Conservation (phyloP, 2,797 vertebrate species). For the Pangasius sanitwongsei region DNA sequence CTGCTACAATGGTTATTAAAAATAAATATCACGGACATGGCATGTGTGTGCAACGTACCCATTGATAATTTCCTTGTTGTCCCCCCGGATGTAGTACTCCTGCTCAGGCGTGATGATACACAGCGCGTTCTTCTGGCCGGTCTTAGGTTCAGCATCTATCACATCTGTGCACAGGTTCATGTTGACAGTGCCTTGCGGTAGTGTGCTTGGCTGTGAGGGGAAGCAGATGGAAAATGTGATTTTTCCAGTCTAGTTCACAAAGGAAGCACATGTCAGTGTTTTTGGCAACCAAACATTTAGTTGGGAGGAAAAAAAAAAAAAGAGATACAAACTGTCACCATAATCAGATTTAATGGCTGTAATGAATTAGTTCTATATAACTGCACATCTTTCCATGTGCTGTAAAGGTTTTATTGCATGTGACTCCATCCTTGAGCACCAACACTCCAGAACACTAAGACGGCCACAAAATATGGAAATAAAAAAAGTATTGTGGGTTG, state of each 20-base stretch:
- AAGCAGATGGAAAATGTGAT: conserved; percentile 30
- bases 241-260: conserved; percentile 8
- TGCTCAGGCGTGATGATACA: conserved; percentile 82
- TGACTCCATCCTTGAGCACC: background rate
- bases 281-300: background rate
- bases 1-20: background rate
- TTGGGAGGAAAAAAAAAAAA: background rate
- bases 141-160: conserved; percentile 80
- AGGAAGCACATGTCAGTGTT: conserved; percentile 14
- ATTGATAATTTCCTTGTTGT: conserved; percentile 83
- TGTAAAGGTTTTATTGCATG: background rate
- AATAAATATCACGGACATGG: background rate
- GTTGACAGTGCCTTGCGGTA: conserved; percentile 84
- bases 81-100: conserved; percentile 83
- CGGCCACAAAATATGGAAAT: background rate
- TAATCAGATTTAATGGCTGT: background rate
- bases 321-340: background rate
- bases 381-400: too few species aligned
- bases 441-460: background rate
- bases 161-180: conserved; percentile 83
- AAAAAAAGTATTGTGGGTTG: background rate
- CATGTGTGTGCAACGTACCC: conserved; percentile 63
- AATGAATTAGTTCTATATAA: background rate
- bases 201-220: conserved; percentile 75
- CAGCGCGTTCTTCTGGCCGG: conserved; percentile 82